Evolutionary conservation across 2,113 vertebrate genomes (phyloP).

Genomic region (Meleagris gallopavo): DNA sequence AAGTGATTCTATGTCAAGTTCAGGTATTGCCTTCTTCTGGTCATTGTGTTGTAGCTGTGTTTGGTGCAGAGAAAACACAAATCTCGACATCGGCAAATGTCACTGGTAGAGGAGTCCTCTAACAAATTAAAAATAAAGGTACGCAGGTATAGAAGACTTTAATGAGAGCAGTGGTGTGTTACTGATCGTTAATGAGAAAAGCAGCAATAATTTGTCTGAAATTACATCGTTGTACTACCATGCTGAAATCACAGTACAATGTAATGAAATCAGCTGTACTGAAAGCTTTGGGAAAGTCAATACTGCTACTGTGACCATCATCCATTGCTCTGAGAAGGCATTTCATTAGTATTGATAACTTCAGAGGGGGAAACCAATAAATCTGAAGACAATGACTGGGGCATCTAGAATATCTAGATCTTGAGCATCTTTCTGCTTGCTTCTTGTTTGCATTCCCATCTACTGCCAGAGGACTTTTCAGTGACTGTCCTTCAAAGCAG

Average conservation of each 20-base stretch:
- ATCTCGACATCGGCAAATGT: neutral
- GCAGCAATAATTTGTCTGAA: neutral
- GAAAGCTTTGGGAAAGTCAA: neutral
- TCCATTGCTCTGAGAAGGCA: neutral
- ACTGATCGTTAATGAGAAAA: neutral
- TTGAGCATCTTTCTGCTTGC: neutral
- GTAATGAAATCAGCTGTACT: neutral
- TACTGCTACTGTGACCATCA: neutral
- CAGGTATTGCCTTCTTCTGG: neutral
- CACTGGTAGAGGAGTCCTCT: neutral
- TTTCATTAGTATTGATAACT: neutral
- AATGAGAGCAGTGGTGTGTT: neutral
- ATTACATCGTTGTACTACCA: neutral
- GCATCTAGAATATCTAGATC: neutral
- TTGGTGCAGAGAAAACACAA: neutral
- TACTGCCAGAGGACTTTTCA: neutral
- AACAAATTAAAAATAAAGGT: neutral
- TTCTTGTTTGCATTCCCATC: neutral
- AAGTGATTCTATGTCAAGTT: neutral
- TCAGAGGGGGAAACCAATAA: neutral
- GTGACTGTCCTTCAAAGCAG: neutral
- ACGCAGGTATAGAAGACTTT: neutral
- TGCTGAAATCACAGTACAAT: neutral
- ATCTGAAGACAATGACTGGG: neutral
- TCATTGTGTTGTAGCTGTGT: neutral